phyloP scores from a whole-genome alignment of 2,888 invertebrate genomes.

The Steinernema hermaphroditum region DNA sequence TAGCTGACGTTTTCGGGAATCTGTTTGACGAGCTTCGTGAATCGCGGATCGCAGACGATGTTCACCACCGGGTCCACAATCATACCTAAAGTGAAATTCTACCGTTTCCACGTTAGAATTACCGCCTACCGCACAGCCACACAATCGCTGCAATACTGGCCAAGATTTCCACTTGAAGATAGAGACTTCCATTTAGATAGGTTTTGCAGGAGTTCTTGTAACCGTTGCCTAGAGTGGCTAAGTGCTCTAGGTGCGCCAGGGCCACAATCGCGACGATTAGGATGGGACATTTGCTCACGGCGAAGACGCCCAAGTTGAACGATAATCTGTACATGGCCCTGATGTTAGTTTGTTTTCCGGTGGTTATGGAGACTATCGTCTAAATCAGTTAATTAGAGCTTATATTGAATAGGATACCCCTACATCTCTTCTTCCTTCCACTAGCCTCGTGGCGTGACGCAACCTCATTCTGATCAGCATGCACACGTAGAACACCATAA shows the following conservation, averaged over 20 bases:
- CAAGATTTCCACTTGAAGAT: constrained; percentile 57
- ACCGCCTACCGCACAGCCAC: constrained; percentile 41
- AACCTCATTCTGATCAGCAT: constrained; percentile 47
- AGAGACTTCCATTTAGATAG: constrained; percentile 51
- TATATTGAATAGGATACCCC: not conserved
- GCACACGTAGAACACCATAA: constrained; percentile 50
- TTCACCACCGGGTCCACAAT: constrained; percentile 56
- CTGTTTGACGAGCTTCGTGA: not conserved
- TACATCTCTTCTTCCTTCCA: not conserved
- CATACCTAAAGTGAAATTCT: constrained; percentile 37
- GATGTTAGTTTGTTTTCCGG: constrained; percentile 35
- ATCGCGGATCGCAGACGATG: constrained; percentile 47
- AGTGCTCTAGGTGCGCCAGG: constrained; percentile 45
- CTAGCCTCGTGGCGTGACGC: not conserved
- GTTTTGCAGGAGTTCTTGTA: constrained; percentile 53
- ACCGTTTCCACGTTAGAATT: constrained; percentile 4
- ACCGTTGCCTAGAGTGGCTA: constrained; percentile 47
- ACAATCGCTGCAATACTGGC: constrained; percentile 57
- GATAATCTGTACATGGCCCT: constrained; percentile 56
- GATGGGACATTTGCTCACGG: constrained; percentile 54
- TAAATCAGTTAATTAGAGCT: not conserved
- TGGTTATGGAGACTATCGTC: constrained; percentile 3
- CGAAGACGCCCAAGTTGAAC: constrained; percentile 50
- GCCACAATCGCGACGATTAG: constrained; percentile 56
- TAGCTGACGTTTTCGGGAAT: not conserved